phyloP scores from a whole-genome alignment of 2,888 invertebrate species.

The Dasypogon diadema region DNA sequence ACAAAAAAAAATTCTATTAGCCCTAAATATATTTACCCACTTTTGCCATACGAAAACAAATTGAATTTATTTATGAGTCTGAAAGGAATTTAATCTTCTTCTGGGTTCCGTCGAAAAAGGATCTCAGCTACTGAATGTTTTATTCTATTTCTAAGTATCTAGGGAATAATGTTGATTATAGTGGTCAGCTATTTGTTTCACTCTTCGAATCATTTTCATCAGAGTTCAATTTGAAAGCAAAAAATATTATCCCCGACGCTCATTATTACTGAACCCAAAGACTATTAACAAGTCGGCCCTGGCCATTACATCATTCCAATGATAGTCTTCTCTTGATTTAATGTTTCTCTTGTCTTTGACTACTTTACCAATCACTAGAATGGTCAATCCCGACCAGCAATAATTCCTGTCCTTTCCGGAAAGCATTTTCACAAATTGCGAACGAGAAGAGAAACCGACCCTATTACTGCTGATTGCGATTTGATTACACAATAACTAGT shows the following conservation, averaged over 20 bases:
- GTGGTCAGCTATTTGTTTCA: neutral
- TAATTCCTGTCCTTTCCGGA: constrained; percentile 53
- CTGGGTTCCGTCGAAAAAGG: too few species aligned
- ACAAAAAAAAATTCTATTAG: too few species aligned
- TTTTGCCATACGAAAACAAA: too few species aligned
- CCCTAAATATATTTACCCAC: too few species aligned
- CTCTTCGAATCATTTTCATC: neutral
- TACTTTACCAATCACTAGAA: constrained; percentile 26
- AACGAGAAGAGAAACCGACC: constrained; percentile 49
- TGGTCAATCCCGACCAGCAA: constrained; percentile 22
- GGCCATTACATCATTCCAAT: neutral
- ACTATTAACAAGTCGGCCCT: constrained; percentile 15
- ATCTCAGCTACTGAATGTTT: too few species aligned
- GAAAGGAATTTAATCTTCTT: too few species aligned
- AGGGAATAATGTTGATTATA: neutral
- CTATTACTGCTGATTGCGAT: constrained; percentile 54
- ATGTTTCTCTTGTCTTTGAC: constrained; percentile 6
- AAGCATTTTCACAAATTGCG: constrained; percentile 53
- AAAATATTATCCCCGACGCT: neutral
- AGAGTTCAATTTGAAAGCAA: constrained; percentile 6
- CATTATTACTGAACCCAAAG: constrained; percentile 19
- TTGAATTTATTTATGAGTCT: too few species aligned
- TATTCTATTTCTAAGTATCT: neutral
- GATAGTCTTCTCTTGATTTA: constrained; percentile 23
- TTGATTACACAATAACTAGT: constrained; percentile 55